Evolutionary conservation across 2,113 vertebrate species (phyloP), one percentile per base, ranked within the genome.

Genomic region (Pipra filicauda): DNA sequence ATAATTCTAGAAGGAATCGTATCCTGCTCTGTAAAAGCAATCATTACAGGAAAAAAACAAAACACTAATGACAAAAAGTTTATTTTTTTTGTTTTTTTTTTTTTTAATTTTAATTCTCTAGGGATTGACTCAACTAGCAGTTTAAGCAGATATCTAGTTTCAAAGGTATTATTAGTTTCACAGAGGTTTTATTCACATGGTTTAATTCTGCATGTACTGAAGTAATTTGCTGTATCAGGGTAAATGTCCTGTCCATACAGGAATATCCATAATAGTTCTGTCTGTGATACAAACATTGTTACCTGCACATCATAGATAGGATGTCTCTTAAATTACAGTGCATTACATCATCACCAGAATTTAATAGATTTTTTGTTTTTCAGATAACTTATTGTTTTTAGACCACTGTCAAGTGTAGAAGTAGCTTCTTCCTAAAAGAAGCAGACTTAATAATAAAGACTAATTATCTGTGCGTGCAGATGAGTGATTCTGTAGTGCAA

Each of bases 1-100:
- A 5, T 37, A 2, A 19, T 76, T 86, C 19, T n/a, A 18, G 37
- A 79, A 44, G 12, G 21, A 64, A n/a, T 51, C 1, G 0, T 46
- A 30, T 66, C 22, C 14, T 73, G 2, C 81, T 69, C 28, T 80
- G 9, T 46, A 49, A 73, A 20, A 3, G 1, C 4, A 85, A 27
- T 22, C 84, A 78, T 54, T 54, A 19, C 30, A 35, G 37, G n/a
- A 52, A 16, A 57, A 82, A 84, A 4, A 4, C 37, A n/a, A n/a
- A n/a, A n/a, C 37, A 71, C 26, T 30, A 1, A 16, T 35, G 15
- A 73, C 26, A 52, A 33, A 24, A 69, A 61, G 4, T 1, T 30
- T 0, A 17, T 21, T 58, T 58, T 44, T 21, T 31, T n/a, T n/a
- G n/a, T n/a, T n/a, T n/a, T n/a, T n/a, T n/a, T n/a, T n/a, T 22